Conservation (phyloP, 1,140 invertebrate species). For the Stegodyphus mimosarum region DNA sequence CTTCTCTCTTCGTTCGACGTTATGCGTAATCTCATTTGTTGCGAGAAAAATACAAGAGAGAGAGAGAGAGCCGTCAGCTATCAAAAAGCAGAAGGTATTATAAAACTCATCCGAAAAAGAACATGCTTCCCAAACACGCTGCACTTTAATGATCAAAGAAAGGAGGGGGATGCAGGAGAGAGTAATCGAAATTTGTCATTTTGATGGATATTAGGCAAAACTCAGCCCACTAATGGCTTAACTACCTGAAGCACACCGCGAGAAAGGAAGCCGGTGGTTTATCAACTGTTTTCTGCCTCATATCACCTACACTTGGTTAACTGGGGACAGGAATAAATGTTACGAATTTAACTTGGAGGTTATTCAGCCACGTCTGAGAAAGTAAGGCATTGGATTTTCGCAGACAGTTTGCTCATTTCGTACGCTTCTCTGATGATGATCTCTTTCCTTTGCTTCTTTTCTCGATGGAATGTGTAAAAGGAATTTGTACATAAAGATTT, state of each 20-base stretch:
- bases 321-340: not conserved
- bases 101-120: slow-evolving; percentile 42
- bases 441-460: too few relatives aligned
- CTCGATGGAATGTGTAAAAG: too few relatives aligned
- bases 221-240: slow-evolving; percentile 46
- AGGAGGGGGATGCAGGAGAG: not conserved
- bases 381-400: too few relatives aligned
- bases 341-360: slow-evolving; percentile 21
- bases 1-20: not conserved
- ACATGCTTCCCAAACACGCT: slow-evolving; percentile 27
- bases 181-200: slow-evolving; percentile 57
- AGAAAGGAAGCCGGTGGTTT: slow-evolving; percentile 31
- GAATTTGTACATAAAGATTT: too few relatives aligned
- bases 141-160: slow-evolving; percentile 44
- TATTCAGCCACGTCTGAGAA: not conserved
- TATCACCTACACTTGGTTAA: not conserved
- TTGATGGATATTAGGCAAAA: slow-evolving; percentile 56
- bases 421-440: too few relatives aligned
- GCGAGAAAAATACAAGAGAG: not conserved
- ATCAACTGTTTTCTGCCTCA: slow-evolving; percentile 40
- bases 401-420: too few relatives aligned
- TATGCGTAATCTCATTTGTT: not conserved
- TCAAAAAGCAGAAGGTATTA: not conserved
- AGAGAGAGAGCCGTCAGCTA: slow-evolving; percentile 19
- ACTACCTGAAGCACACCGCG: slow-evolving; percentile 11